Evolutionary conservation across 2,888 invertebrate species (phyloP), one percentile per base, ranked within the genome.

Genomic region (Ceramica pisi): DNA sequence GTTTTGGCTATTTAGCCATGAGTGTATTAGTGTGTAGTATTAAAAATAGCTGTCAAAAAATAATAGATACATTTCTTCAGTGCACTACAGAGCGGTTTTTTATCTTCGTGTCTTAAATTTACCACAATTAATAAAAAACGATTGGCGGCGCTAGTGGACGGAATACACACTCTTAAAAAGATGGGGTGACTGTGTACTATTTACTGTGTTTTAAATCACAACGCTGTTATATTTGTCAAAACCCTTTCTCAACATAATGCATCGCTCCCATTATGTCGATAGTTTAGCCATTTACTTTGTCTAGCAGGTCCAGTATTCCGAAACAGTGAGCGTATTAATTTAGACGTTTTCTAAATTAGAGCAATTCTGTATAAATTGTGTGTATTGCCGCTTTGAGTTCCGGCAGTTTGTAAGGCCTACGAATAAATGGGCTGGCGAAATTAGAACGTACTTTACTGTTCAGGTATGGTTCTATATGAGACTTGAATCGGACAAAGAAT

Each of bases 291-390:
- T 16, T 60, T 71, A 75, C 53, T 79, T 73, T 62, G 79, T 48
- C 46, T 61, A 56, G 8, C 57, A 38, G 21, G 56, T 67, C 21
- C n/a, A 61, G 61, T 78, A 80, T 78, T 78, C 62, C 70, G 82
- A 78, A 80, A 81, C 65, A 69, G 66, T 55, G 63, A 78, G 26
- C 69, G 69, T 70, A 78, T 81, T 70, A 16, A 78, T 81, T 70
- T 69, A 73, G 68, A 64, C 50, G 56, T 67, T 77, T 78, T 80
- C 80, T 75, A 80, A 78, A 78, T 75, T 23, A 65, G 80, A 80
- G 23, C 78, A 69, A 19, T 63, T 63, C 81, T 66, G 81, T 71
- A 81, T 78, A 80, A 81, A 81, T 68, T 71, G 67, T 71, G 16
- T 44, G 48, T 67, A 67, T 57, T 81, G 66, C 71, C 14, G 14